Conservation (phyloP, 1,140 invertebrate genomes). For the Drosophila hydei region DNA sequence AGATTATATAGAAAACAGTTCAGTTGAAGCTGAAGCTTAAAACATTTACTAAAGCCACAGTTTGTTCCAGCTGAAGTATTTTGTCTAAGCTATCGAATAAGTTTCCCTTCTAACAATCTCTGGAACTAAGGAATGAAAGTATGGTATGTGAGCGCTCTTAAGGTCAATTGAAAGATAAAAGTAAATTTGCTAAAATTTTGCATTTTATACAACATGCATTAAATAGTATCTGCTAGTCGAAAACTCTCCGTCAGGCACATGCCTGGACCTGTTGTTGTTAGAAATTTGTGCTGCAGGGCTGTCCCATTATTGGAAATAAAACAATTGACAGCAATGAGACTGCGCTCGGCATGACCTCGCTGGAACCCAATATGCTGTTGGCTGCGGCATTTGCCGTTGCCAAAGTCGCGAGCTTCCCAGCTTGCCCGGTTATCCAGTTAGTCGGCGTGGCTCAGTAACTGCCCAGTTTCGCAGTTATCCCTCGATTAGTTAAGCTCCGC, state of each 20-base stretch:
- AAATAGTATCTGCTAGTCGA: neutral
- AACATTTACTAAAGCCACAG: too few relatives aligned
- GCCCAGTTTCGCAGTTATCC: neutral
- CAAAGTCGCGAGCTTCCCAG: neutral
- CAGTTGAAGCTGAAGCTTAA: too few relatives aligned
- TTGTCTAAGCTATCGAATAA: too few relatives aligned
- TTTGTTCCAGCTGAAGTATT: too few relatives aligned
- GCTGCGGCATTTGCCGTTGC: conserved; percentile 83
- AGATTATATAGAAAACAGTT: too few relatives aligned
- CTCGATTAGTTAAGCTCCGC: conserved; percentile 41
- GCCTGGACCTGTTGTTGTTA: neutral
- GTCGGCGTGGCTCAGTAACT: neutral
- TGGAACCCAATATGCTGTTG: conserved; percentile 91
- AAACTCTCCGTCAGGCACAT: neutral
- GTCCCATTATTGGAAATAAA: conserved; percentile 89
- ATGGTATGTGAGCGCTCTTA: too few relatives aligned
- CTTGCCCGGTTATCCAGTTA: conserved; percentile 2
- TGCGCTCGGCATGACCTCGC: conserved; percentile 90
- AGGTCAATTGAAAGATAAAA: too few relatives aligned
- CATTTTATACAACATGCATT: too few relatives aligned
- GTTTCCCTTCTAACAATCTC: too few relatives aligned
- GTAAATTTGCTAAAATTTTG: too few relatives aligned
- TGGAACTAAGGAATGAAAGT: too few relatives aligned
- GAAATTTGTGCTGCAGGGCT: conserved; percentile 53
- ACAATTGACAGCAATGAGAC: conserved; percentile 92